Conservation (phyloP, 2,888 invertebrate genomes). For the Lepidocyrtinus sp. region DNA sequence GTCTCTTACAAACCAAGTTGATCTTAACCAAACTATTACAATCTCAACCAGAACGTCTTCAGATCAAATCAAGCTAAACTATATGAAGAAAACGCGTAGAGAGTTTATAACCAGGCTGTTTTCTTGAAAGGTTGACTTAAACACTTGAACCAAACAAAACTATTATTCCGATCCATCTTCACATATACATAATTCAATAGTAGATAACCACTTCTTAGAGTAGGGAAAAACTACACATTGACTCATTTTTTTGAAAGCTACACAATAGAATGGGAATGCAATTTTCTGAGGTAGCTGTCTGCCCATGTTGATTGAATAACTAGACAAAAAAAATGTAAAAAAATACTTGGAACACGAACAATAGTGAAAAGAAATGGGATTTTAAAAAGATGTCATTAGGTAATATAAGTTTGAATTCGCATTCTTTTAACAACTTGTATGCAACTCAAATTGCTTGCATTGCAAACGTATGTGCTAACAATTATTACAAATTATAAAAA, state of each 20-base stretch:
- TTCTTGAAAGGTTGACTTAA: neutral
- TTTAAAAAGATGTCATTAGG: slow-evolving; percentile 53
- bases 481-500: neutral
- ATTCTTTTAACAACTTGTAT: slow-evolving; percentile 43
- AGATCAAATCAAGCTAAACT: neutral
- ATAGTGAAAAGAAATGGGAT: slow-evolving; percentile 34
- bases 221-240: neutral
- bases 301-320: neutral
- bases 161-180: slow-evolving; percentile 39
- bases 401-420: slow-evolving; percentile 46
- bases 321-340: slow-evolving; percentile 20
- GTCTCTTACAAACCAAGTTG: too few relatives aligned
- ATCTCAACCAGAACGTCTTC: neutral
- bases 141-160: slow-evolving; percentile 58
- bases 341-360: slow-evolving; percentile 52
- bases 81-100: neutral
- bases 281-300: neutral
- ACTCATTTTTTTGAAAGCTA: neutral
- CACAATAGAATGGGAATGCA: neutral
- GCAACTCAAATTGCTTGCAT: neutral
- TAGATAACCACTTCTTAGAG: neutral
- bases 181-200: too few relatives aligned
- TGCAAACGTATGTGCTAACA: neutral
- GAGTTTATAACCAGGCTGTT: neutral
- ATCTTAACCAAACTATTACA: neutral